Percentiles rank a stretch among this genome's conserved stretches.
These are phyloP conservation scores for Silurus glanis DNA, from an alignment of 2,113 vertebrate genomes.

Conservation along the genomic window DNA sequence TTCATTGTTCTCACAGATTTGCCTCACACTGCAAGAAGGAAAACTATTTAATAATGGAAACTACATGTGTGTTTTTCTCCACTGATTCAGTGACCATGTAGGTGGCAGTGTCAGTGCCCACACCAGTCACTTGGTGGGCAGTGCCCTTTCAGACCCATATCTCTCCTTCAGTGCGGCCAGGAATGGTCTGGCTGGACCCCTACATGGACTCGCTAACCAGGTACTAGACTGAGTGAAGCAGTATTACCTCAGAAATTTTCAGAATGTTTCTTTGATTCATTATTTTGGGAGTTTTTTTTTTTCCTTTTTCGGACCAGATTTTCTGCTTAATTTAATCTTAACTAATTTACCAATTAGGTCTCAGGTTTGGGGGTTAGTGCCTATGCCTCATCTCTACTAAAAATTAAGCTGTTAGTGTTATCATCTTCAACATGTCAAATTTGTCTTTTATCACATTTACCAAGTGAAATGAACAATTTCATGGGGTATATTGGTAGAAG, in stretches of 20 bases:
- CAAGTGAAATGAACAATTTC: no score
- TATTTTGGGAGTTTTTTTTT: neutral
- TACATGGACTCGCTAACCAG: slow-evolving; percentile 96
- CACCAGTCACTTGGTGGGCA: slow-evolving; percentile 92
- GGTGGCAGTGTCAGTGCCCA: slow-evolving; percentile 96
- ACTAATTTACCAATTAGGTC: neutral
- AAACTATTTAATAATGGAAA: neutral
- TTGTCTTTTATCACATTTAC: no score
- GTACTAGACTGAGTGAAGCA: slow-evolving; percentile 62
- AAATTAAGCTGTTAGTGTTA: no score
- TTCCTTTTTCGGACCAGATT: neutral
- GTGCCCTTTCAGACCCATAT: slow-evolving; percentile 91
- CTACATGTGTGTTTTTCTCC: neutral
- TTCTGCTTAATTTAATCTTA: neutral
- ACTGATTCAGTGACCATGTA: slow-evolving; percentile 84
- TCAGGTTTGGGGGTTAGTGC: no score
- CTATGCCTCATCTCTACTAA: no score
- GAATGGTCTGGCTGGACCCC: slow-evolving; percentile 93
- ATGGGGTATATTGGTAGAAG: no score
- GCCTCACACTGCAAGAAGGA: no score
- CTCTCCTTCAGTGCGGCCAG: slow-evolving; percentile 92
- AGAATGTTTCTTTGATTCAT: neutral
- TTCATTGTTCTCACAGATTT: no score
- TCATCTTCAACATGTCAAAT: no score
- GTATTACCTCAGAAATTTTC: neutral